Evolutionary conservation across 2,113 vertebrate species (phyloP).

Genomic region (Microtus montanus): DNA sequence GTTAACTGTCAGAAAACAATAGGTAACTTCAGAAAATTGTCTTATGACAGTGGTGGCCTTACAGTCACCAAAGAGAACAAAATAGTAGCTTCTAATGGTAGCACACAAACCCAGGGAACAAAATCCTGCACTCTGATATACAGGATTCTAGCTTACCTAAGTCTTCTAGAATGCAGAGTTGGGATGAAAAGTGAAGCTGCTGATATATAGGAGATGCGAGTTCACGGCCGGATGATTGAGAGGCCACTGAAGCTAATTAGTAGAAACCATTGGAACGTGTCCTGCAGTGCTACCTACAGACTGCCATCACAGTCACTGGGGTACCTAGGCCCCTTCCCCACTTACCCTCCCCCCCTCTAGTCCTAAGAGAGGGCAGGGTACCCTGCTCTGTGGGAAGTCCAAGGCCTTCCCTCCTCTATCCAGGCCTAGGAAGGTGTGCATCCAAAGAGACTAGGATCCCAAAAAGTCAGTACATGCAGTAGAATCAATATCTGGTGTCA

Average conservation of each 20-base stretch:
- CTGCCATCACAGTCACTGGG: neutral
- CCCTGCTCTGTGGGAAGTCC: too few relatives aligned
- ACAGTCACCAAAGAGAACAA: neutral
- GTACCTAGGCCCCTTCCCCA: too few relatives aligned
- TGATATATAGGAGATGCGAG: neutral
- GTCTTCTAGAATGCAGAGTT: neutral
- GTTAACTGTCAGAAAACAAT: neutral
- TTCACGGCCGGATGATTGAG: neutral
- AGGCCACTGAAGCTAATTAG: neutral
- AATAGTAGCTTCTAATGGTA: neutral
- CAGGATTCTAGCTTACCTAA: neutral
- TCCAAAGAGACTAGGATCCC: too few relatives aligned
- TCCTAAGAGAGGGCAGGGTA: too few relatives aligned
- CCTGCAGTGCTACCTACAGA: neutral
- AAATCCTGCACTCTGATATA: neutral
- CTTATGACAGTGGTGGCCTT: neutral
- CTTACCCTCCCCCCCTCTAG: too few relatives aligned
- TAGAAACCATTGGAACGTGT: neutral
- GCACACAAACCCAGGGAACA: neutral
- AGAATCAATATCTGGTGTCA: too few relatives aligned
- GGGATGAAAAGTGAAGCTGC: neutral
- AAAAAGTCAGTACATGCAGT: too few relatives aligned
- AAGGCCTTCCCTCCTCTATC: too few relatives aligned
- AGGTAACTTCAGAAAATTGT: neutral
- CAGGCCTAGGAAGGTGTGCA: too few relatives aligned